These are phyloP conservation scores for Octomys mimax DNA, from an alignment of 2,797 vertebrate genomes.

Conservation along the genomic window DNA sequence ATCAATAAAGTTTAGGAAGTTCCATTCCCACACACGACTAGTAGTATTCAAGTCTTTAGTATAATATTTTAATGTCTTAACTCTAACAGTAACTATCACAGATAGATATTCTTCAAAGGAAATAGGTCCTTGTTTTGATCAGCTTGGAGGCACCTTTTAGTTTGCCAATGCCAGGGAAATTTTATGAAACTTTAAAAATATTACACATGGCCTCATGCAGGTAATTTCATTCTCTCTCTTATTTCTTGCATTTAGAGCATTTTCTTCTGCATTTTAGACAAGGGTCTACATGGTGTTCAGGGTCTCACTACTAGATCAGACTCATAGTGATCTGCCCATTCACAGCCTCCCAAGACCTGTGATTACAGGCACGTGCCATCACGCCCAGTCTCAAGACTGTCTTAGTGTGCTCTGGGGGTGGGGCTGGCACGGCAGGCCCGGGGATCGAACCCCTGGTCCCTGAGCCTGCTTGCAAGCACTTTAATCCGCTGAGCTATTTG, in stretches of 20 bases:
- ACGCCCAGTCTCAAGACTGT: too few relatives aligned
- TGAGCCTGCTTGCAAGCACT: too few relatives aligned
- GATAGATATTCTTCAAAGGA: neutral
- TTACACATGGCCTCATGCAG: neutral
- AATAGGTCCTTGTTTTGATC: neutral
- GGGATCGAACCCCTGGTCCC: too few relatives aligned
- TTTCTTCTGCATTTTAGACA: too few relatives aligned
- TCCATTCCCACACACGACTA: neutral
- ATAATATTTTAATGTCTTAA: neutral
- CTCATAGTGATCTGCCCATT: too few relatives aligned
- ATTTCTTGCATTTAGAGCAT: neutral
- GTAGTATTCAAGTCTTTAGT: neutral
- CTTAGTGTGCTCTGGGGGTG: too few relatives aligned
- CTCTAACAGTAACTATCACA: neutral
- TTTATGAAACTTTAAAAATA: constrained; percentile 23
- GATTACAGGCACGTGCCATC: too few relatives aligned
- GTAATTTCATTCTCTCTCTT: neutral
- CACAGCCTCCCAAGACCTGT: too few relatives aligned
- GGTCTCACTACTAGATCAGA: too few relatives aligned
- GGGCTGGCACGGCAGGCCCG: too few relatives aligned
- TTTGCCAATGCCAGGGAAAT: constrained; percentile 37
- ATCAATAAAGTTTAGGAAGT: constrained; percentile 22
- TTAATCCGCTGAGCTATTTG: too few relatives aligned
- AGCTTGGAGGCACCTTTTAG: neutral
- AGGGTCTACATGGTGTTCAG: too few relatives aligned